phyloP scores from a whole-genome alignment of 1,140 invertebrate species.

The Pseudomyrmex sp. region DNA sequence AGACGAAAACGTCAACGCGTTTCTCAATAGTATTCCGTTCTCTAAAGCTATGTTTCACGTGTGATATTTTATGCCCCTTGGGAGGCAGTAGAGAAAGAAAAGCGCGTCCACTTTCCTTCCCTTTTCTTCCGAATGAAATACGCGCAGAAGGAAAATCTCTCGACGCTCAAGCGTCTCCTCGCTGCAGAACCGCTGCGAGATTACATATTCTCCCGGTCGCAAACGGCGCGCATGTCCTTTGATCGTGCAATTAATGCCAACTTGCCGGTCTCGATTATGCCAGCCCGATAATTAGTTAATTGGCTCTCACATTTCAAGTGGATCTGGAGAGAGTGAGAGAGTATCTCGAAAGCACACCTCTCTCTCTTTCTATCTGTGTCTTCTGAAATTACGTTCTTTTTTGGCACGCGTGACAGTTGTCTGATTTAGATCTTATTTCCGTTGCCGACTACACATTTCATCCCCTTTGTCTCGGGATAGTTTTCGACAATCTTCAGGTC shows the following conservation, averaged over 20 bases:
- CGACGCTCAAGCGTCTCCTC: too few relatives aligned
- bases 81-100: not conserved
- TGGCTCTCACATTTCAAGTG: slow-evolving; percentile 54
- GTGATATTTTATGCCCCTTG: slow-evolving; percentile 35
- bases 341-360: slow-evolving; percentile 23
- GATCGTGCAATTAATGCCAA: slow-evolving; percentile 71
- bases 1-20: slow-evolving; percentile 24
- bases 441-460: not conserved
- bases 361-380: slow-evolving; percentile 31
- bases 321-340: slow-evolving; percentile 15
- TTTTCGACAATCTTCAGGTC: slow-evolving; percentile 24
- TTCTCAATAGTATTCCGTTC: slow-evolving; percentile 26
- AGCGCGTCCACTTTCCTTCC: too few relatives aligned
- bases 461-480: not conserved
- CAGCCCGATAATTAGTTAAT: slow-evolving; percentile 64
- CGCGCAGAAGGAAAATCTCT: slow-evolving; percentile 10
- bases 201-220: not conserved
- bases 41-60: not conserved
- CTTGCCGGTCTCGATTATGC: slow-evolving; percentile 32
- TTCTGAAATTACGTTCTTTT: slow-evolving; percentile 57
- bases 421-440: too few relatives aligned
- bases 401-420: slow-evolving; percentile 39
- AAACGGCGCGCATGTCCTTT: slow-evolving; percentile 50
- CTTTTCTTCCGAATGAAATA: slow-evolving; percentile 21
- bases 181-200: not conserved